A percentile compares a stretch with the other conserved stretches of the same genome.
phyloP scores from a whole-genome alignment of 2,113 vertebrate genomes.

The Mus pahari region DNA sequence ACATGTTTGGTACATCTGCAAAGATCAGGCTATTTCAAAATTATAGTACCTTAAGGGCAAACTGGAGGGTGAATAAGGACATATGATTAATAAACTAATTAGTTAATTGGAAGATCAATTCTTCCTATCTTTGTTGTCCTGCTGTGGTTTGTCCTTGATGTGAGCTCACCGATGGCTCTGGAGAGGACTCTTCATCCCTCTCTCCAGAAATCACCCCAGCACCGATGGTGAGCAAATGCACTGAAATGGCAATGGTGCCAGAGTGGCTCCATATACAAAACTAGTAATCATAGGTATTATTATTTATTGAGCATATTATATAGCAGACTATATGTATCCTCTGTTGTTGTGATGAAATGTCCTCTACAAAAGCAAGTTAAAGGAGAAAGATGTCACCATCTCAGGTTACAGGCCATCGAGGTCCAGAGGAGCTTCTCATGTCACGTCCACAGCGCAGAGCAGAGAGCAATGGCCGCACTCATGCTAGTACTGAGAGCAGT shows the following conservation, averaged over 20 bases:
- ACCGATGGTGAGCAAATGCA: neutral
- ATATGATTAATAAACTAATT: neutral
- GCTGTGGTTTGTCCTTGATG: neutral
- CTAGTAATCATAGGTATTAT: neutral
- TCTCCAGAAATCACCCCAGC: neutral
- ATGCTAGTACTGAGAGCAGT: too few species aligned
- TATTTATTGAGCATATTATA: neutral
- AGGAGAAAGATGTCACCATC: neutral
- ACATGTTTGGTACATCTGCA: constrained; percentile 10
- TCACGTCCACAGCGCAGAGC: neutral
- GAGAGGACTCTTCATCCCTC: too few species aligned
- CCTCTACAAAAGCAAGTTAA: neutral
- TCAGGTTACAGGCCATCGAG: neutral
- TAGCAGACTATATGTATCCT: neutral
- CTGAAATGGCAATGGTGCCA: neutral
- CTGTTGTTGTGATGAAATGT: neutral
- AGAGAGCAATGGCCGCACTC: neutral
- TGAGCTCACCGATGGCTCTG: neutral
- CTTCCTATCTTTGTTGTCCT: neutral
- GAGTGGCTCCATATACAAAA: neutral
- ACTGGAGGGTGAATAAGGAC: neutral
- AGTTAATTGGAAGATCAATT: neutral
- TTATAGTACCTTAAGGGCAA: neutral
- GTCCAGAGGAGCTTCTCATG: neutral
- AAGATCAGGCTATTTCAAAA: constrained; percentile 3